These are phyloP conservation scores for Corydoras sp. DNA, from an alignment of 2,113 vertebrate genomes.

Conservation along the genomic window DNA sequence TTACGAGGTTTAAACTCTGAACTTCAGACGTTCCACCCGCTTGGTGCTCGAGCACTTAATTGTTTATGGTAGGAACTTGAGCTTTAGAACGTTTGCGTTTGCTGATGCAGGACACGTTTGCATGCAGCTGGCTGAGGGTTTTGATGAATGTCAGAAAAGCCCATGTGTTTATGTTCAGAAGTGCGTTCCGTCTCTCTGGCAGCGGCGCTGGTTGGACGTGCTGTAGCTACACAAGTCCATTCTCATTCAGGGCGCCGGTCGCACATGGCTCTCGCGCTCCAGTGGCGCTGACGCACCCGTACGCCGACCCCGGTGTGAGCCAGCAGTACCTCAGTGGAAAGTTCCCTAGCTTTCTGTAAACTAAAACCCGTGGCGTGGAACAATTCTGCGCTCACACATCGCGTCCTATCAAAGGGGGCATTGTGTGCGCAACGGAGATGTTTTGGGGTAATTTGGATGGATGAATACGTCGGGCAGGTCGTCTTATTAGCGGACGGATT, in stretches of 20 bases:
- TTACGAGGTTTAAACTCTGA: no score
- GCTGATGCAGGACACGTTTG: no score
- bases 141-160: no score
- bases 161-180: no score
- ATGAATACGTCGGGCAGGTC: conserved; percentile 28
- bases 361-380: background rate
- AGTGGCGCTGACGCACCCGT: background rate
- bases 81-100: no score
- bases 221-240: background rate
- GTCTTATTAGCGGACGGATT: conserved; percentile 2
- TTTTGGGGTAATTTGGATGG: conserved; percentile 35
- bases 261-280: background rate
- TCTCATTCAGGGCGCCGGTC: background rate
- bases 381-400: conserved; percentile 6
- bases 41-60: no score
- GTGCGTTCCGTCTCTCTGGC: no score
- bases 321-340: conserved; percentile 10
- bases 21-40: no score
- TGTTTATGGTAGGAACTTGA: no score
- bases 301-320: background rate
- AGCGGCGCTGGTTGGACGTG: no score
- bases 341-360: conserved; percentile 21
- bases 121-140: no score
- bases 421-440: conserved; percentile 44
- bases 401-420: conserved; percentile 44